Evolutionary conservation across 2,797 vertebrate genomes (phyloP).

Genomic region (Scleropages formosus): DNA sequence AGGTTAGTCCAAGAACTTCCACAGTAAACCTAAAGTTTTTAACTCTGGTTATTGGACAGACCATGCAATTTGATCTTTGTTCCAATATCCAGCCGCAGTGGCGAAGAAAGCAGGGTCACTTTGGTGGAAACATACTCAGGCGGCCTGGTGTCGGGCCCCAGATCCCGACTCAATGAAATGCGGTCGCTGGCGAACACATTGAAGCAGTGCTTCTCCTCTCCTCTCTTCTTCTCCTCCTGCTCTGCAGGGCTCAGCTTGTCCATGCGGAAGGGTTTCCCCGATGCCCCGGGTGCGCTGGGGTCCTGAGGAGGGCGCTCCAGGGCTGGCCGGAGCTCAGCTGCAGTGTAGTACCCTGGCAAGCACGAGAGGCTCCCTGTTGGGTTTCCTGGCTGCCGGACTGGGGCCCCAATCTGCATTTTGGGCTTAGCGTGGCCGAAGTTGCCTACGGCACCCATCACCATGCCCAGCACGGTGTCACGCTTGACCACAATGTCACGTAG

Average conservation of each 20-base stretch:
- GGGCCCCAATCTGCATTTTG: conserved; percentile 96
- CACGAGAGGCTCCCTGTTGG: conserved; percentile 66
- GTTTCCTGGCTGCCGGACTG: conserved; percentile 70
- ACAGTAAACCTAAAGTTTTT: background rate
- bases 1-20: background rate
- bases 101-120: conserved; percentile 1
- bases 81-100: background rate
- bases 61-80: background rate
- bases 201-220: conserved; percentile 95
- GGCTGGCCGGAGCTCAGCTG: conserved; percentile 80
- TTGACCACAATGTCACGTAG: conserved; percentile 76
- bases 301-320: conserved; percentile 84
- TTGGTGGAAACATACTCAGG: conserved; percentile 83
- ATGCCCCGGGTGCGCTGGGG: conserved; percentile 83
- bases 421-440: conserved; percentile 90
- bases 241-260: conserved; percentile 77
- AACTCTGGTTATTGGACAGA: background rate
- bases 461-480: conserved; percentile 83
- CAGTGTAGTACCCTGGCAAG: conserved; percentile 84
- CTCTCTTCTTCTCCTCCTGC: conserved; percentile 85
- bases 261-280: conserved; percentile 83
- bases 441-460: conserved; percentile 90
- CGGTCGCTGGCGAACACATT: conserved; percentile 94
- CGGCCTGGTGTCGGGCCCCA: conserved; percentile 94
- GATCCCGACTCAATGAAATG: conserved; percentile 91